Evolutionary conservation across 2,888 invertebrate species (phyloP), one percentile per base, ranked within the genome.

Genomic region (Drosophila flavopinicola): DNA sequence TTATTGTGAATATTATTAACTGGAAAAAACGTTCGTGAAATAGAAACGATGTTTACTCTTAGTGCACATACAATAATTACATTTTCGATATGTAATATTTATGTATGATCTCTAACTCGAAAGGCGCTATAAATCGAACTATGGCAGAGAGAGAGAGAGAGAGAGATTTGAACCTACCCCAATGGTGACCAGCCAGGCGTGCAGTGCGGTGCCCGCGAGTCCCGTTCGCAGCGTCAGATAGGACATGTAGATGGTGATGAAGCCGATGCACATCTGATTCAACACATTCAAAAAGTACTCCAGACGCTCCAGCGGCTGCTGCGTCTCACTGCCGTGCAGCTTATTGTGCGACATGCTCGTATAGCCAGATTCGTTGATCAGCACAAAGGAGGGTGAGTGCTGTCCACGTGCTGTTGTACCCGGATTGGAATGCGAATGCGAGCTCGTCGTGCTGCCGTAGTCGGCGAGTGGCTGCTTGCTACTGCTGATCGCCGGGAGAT

Each of bases 251-350:
- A 90, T 90, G 24, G 90, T 88, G 2, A 90, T 73, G 39, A 90
- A 90, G 7, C 90, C 90, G 33, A 90, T 90, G 61, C 89, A 88
- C 52, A 90, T 87, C 48, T 90, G 90, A 70, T 90, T 90, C 1
- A 90, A 33, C 2, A 89, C 78, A 65, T 87, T 88, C 0, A 90
- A 24, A 1, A 78, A 59, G 41, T 67, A 84, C 51, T 89, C 89
- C 3, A 89, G 6, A 1, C 78, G 73, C 42, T 85, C 71, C 5
- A 79, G 20, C 3, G 73, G 41, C 32, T 67, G 66, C n/a, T 75
- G 75, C 11, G 61, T 24, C 1, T 86, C 87, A 7, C 47, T n/a
- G n/a, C n/a, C 37, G 5, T 64, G 61, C 47, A 67, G 27, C 3
- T 17, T 52, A 17, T 77, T 73, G 17, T 86, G 75, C 7, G 73